These are phyloP conservation scores for Uria lomvia DNA, from an alignment of 2,113 vertebrate species.

Conservation along the genomic window DNA sequence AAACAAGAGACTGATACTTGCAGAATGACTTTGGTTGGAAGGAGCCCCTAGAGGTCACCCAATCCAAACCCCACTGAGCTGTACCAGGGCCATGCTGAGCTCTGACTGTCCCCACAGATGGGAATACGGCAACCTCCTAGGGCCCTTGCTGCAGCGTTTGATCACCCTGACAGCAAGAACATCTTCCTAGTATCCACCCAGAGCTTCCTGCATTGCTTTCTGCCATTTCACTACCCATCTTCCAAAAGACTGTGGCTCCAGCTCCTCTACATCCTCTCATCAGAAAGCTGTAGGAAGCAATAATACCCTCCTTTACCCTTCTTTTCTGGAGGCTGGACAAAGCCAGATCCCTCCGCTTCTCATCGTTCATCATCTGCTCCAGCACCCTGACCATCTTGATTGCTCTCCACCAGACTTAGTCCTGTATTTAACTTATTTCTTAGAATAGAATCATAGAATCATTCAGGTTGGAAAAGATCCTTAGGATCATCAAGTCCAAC, in stretches of 20 bases:
- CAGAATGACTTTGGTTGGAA: neutral
- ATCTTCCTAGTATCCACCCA: neutral
- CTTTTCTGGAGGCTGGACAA: neutral
- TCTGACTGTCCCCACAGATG: neutral
- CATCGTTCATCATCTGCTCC: neutral
- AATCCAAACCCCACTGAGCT: neutral
- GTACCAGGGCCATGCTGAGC: neutral
- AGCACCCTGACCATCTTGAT: neutral
- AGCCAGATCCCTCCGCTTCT: neutral
- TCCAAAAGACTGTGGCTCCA: neutral
- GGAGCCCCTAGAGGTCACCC: neutral
- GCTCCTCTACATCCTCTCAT: neutral
- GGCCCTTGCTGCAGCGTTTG: accelerated
- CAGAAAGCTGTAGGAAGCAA: neutral
- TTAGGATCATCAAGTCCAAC: no score
- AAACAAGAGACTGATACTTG: neutral
- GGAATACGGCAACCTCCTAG: neutral
- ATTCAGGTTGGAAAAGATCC: no score
- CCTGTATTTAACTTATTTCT: no score
- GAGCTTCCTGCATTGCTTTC: neutral
- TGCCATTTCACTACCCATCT: neutral
- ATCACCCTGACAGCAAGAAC: neutral
- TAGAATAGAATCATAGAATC: no score
- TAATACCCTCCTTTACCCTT: neutral
- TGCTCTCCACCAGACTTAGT: neutral